A percentile compares a stretch with the other conserved stretches of the same genome.
Evolutionary conservation across 2,797 vertebrate genomes (phyloP).

Genomic region (Ptychadena robeensis): DNA sequence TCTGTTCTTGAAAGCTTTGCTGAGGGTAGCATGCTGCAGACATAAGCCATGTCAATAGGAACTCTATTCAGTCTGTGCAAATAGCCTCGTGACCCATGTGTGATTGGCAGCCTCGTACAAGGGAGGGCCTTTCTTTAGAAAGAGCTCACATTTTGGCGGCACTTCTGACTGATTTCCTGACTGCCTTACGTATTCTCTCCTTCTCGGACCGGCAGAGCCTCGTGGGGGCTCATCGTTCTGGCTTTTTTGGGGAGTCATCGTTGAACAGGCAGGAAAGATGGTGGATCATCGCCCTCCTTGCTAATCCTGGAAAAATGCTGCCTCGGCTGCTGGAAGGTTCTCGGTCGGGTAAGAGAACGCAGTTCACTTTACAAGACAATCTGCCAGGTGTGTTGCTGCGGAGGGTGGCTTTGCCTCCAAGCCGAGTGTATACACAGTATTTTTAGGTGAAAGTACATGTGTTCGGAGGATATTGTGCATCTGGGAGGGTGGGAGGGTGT

Average conservation of each 20-base stretch:
- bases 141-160: conserved; percentile 65
- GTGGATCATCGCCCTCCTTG: conserved; percentile 47
- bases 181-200: conserved; percentile 62
- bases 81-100: conserved; percentile 66
- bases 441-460: neutral
- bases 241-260: conserved; percentile 40
- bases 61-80: conserved; percentile 69
- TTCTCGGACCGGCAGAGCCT: conserved; percentile 23
- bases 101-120: conserved; percentile 67
- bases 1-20: conserved; percentile 67
- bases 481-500: neutral
- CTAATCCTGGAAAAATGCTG: conserved; percentile 34
- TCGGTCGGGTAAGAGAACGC: conserved; percentile 61
- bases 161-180: conserved; percentile 65
- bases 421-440: neutral
- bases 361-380: conserved; percentile 34
- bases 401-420: neutral
- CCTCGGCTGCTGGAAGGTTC: conserved; percentile 56
- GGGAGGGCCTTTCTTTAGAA: conserved; percentile 65
- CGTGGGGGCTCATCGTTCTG: conserved; percentile 46
- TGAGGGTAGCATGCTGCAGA: conserved; percentile 66
- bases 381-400: neutral
- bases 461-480: neutral
- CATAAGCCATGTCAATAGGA: conserved; percentile 70
- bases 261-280: conserved; percentile 7